Conservation (phyloP, 2,113 vertebrate species). For the Cheilinus undulatus region DNA sequence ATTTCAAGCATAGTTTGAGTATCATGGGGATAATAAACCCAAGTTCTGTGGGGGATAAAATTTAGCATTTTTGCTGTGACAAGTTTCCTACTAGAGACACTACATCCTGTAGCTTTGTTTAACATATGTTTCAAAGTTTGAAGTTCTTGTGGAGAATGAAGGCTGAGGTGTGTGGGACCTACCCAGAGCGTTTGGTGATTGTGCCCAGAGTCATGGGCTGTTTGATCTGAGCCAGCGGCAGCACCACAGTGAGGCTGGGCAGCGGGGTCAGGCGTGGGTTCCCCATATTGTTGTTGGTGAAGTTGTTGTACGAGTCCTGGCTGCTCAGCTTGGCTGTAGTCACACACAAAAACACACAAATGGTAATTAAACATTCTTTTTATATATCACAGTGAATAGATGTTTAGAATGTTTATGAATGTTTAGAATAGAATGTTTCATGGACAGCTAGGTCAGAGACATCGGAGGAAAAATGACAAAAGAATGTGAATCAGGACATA, state of each 20-base stretch:
- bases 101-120: neutral
- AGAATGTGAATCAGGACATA: constrained; percentile 14
- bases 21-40: too few species aligned
- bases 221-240: constrained; percentile 96
- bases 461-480: neutral
- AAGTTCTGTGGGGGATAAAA: too few species aligned
- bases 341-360: neutral
- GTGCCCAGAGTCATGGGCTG: constrained; percentile 97
- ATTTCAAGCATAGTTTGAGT: too few species aligned
- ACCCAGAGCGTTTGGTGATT: constrained; percentile 98
- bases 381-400: too few species aligned
- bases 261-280: constrained; percentile 94
- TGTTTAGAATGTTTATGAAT: neutral
- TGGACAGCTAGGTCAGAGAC: constrained; percentile 15
- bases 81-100: neutral
- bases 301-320: constrained; percentile 97
- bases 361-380: neutral
- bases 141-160: constrained; percentile 4
- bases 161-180: constrained; percentile 63
- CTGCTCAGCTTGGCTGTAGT: constrained; percentile 87
- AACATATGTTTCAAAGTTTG: constrained; percentile 17
- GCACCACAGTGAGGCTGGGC: constrained; percentile 91
- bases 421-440: neutral
- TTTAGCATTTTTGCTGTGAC: too few species aligned
- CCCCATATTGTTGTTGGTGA: constrained; percentile 95